Evolutionary conservation across 1,140 invertebrate genomes (phyloP), one percentile per base, ranked within the genome.

Genomic region (Drusus annulatus): DNA sequence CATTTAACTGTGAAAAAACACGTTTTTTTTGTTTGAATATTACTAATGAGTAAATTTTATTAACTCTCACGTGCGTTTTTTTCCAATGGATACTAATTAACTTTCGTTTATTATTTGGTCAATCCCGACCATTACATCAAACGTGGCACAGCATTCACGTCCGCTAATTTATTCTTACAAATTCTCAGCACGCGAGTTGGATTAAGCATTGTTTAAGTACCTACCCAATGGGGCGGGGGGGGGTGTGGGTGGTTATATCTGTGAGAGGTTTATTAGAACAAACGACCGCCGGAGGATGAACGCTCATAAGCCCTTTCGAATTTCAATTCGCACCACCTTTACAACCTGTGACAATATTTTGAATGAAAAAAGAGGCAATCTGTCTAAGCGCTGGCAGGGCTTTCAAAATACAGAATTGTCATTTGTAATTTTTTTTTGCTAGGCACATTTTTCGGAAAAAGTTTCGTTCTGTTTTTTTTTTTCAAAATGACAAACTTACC

Each of bases 251-350:
- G 19, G 71, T 75, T 58, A 75, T 58, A 58, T 75, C 71, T 31
- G 52, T 75, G 71, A 75, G 54, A 75, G 54, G 23, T 75, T 75
- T 75, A 75, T 75, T 75, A 75, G 71, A 75, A 75, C 71, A 75
- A 75, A 75, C 71, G 23, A 75, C 71, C 52, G 17, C 25, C 36
- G 10, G 23, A 21, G 68, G 68, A 71, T 71, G 54, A 71, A 50
- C 50, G 68, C 51, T 71, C 51, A 71, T 54, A 71, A 71, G 68
- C 68, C 36, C 50, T 71, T 71, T 51, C 68, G 68, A 25, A 71
- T 71, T 71, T 71, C 50, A 71, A 71, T 71, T 71, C 68, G 16
- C 45, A 71, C 68, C 68, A 45, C 15, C 19, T 45, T 75, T 31
- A 75, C 73, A 75, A 75, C 56, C 52, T 75, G 73, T 23, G 73